These are phyloP conservation scores for Diaphora mendica DNA, from an alignment of 2,888 invertebrate genomes.

Conservation along the genomic window DNA sequence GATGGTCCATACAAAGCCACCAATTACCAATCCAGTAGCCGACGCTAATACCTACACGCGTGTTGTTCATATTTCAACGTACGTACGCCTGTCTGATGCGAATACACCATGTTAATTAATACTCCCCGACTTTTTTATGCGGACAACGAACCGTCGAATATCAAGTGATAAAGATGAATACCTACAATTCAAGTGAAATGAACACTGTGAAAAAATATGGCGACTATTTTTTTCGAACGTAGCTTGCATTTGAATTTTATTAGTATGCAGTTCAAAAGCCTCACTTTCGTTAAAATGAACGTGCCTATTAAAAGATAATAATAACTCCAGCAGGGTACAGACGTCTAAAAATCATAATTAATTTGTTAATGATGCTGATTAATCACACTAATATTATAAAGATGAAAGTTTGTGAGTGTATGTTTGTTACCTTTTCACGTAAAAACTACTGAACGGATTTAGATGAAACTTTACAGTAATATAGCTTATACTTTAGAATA, in stretches of 20 bases:
- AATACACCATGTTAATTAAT: slow-evolving; percentile 50
- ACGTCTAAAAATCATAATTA: slow-evolving; percentile 4
- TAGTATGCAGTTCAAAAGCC: slow-evolving; percentile 6
- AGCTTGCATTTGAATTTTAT: slow-evolving; percentile 1
- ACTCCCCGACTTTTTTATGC: slow-evolving; percentile 39
- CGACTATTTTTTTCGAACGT: neutral
- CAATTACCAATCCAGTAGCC: slow-evolving; percentile 68
- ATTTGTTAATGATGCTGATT: slow-evolving; percentile 1
- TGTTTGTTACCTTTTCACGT: no score
- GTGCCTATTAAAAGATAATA: neutral
- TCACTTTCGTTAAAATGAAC: neutral
- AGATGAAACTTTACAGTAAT: no score
- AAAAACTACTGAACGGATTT: no score
- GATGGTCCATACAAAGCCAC: slow-evolving; percentile 72
- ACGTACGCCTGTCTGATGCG: slow-evolving; percentile 27
- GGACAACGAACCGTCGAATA: slow-evolving; percentile 44
- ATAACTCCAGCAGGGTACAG: neutral
- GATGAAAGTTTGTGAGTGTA: no score
- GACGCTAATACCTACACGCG: slow-evolving; percentile 47
- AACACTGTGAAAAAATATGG: slow-evolving; percentile 15
- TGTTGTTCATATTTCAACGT: slow-evolving; percentile 58
- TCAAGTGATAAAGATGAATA: slow-evolving; percentile 42
- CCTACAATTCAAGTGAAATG: slow-evolving; percentile 27
- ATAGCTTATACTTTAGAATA: no score
- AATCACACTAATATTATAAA: no score